Percentiles rank a stretch among this genome's conserved stretches.
phyloP scores from a whole-genome alignment of 2,797 vertebrate genomes.

The Hyperoplus immaculatus region DNA sequence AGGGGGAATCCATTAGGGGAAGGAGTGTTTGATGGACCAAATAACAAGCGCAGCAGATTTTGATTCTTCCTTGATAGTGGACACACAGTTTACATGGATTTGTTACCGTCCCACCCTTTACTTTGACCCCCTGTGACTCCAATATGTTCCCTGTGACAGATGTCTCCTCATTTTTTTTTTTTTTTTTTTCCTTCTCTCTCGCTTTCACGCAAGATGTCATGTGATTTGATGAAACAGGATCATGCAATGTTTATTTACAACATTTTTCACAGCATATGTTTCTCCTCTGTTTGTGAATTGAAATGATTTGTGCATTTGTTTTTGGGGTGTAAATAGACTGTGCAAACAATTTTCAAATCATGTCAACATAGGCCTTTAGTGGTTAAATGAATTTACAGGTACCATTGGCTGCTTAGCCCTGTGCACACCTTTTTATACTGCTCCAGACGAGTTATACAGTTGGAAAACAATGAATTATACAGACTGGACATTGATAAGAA shows the following conservation, averaged over 20 bases:
- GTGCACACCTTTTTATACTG: not conserved
- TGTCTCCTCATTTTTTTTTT: not conserved
- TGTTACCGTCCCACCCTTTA: not conserved
- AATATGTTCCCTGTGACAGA: not conserved
- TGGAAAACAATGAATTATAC: not conserved
- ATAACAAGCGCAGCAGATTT: slow-evolving; percentile 94
- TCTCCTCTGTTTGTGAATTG: slow-evolving; percentile 7
- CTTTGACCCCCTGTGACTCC: not conserved
- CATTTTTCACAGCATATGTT: slow-evolving; percentile 6
- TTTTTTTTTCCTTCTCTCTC: no score
- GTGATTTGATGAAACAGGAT: slow-evolving; percentile 2
- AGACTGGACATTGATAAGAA: not conserved
- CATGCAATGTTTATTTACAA: not conserved
- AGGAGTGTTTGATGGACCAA: slow-evolving; percentile 91
- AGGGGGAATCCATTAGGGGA: slow-evolving; percentile 89
- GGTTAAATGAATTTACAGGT: not conserved
- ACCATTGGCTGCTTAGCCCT: not conserved
- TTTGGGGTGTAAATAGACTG: not conserved
- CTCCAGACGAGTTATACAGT: not conserved
- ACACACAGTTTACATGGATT: not conserved
- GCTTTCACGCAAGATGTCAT: not conserved
- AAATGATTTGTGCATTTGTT: not conserved
- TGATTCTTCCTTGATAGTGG: slow-evolving; percentile 53
- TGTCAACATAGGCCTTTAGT: not conserved
- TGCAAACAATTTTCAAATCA: not conserved